Percentiles rank a stretch among this genome's conserved stretches.
phyloP scores from a whole-genome alignment of 2,888 invertebrate species.

The Philhelius pedissequus region DNA sequence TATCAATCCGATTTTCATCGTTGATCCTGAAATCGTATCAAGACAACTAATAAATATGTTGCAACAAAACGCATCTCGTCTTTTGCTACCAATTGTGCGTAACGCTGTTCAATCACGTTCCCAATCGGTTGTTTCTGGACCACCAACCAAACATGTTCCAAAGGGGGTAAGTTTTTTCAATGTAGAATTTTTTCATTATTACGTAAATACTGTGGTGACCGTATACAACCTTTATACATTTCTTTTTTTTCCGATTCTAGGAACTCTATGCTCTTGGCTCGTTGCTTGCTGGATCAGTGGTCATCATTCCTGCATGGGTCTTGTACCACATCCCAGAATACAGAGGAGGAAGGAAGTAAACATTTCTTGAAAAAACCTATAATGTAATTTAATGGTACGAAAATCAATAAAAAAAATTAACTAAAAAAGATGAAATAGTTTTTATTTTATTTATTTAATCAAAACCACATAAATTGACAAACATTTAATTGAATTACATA shows the following conservation, averaged over 20 bases:
- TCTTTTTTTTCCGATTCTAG: conserved; percentile 68
- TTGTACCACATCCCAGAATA: conserved; percentile 76
- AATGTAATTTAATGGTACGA: background rate
- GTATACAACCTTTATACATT: background rate
- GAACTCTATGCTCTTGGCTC: conserved; percentile 74
- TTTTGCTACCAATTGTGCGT: conserved; percentile 75
- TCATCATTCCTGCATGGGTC: conserved; percentile 75
- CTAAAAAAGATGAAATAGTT: conserved; percentile 20
- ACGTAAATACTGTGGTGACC: conserved; percentile 71
- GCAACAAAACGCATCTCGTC: conserved; percentile 74
- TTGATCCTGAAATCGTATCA: background rate
- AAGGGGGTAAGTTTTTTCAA: conserved; percentile 74
- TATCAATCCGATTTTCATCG: background rate
- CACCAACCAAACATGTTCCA: conserved; percentile 75
- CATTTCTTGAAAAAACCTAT: background rate
- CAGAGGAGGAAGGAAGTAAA: conserved; percentile 69
- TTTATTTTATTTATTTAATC: conserved; percentile 12
- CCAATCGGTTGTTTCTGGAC: conserved; percentile 76
- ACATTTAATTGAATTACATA: conserved; percentile 23
- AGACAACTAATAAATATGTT: conserved; percentile 71
- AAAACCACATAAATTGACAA: conserved; percentile 1
- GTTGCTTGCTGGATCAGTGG: conserved; percentile 46
- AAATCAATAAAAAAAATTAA: conserved; percentile 56
- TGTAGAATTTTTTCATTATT: conserved; percentile 62
- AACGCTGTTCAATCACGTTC: conserved; percentile 74